Conservation (phyloP, 2,797 vertebrate species). For the Mormyrus hasselquistii region DNA sequence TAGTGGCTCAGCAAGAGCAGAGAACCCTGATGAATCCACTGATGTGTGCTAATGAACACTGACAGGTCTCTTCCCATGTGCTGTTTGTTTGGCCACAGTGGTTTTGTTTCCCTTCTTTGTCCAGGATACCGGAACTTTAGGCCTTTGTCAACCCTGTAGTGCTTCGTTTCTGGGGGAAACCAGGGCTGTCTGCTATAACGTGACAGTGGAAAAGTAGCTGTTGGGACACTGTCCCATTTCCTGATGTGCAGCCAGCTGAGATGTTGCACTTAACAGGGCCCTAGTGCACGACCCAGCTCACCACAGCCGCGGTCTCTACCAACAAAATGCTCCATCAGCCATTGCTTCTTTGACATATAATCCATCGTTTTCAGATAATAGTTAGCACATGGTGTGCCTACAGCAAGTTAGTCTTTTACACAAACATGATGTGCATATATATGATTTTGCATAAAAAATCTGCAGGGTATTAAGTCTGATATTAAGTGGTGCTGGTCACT, state of each 20-base stretch:
- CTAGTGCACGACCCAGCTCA: not conserved
- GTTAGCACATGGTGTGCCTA: conserved; percentile 46
- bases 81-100: conserved; percentile 15
- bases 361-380: conserved; percentile 57
- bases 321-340: conserved; percentile 44
- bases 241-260: not conserved
- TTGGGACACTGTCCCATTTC: not conserved
- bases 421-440: conserved; percentile 49
- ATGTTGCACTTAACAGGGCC: not conserved
- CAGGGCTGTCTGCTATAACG: not conserved
- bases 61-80: conserved; percentile 32
- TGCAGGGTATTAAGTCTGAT: not conserved
- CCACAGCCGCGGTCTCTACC: conserved; percentile 16
- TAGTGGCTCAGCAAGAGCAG: conserved; percentile 8
- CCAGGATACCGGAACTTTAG: not conserved
- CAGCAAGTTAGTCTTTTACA: conserved; percentile 60
- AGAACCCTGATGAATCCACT: conserved; percentile 20
- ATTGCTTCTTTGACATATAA: conserved; percentile 55
- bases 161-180: conserved; percentile 14
- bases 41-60: conserved; percentile 30
- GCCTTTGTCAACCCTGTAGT: conserved; percentile 4
- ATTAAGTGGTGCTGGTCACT: not conserved
- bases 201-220: not conserved
- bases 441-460: conserved; percentile 48
- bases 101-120: conserved; percentile 13